Percentiles rank a stretch among this genome's conserved stretches.
Conservation (phyloP, 2,888 invertebrate genomes). For the Meloe dianella region DNA sequence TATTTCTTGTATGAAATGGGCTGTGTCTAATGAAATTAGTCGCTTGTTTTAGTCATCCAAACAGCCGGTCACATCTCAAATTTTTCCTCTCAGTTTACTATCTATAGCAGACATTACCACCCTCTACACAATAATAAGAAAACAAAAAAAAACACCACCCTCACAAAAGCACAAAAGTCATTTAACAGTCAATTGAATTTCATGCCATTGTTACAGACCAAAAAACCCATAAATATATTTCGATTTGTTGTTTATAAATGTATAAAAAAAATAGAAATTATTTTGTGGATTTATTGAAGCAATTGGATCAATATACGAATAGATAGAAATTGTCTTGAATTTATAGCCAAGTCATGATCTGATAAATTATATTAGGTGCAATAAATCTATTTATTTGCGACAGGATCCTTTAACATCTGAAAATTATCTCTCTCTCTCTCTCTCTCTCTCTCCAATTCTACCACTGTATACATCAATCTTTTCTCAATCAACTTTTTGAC, state of each 20-base stretch:
- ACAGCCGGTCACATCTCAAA: slow-evolving; percentile 9
- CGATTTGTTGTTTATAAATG: neutral
- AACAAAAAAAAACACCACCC: neutral
- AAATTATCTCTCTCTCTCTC: too few relatives aligned
- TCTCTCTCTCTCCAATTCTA: too few relatives aligned
- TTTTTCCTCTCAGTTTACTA: slow-evolving; percentile 2
- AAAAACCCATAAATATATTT: slow-evolving; percentile 3
- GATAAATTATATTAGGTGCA: slow-evolving; percentile 10
- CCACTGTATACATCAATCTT: neutral
- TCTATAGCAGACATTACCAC: neutral
- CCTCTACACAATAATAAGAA: neutral
- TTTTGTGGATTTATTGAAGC: neutral
- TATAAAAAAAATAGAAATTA: too few relatives aligned
- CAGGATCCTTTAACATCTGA: neutral
- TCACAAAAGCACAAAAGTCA: neutral
- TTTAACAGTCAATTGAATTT: slow-evolving; percentile 1
- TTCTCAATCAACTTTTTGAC: neutral
- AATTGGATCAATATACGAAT: neutral
- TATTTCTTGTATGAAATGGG: slow-evolving; percentile 7
- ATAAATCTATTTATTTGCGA: slow-evolving; percentile 9
- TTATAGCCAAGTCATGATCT: slow-evolving; percentile 12
- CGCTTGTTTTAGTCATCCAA: slow-evolving; percentile 7
- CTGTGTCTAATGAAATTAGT: slow-evolving; percentile 6
- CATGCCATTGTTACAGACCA: neutral
- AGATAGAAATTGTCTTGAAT: slow-evolving; percentile 1